Base-by-base conservation (phyloP, 1,140 invertebrate species). In the Drosophila watanabei region DNA sequence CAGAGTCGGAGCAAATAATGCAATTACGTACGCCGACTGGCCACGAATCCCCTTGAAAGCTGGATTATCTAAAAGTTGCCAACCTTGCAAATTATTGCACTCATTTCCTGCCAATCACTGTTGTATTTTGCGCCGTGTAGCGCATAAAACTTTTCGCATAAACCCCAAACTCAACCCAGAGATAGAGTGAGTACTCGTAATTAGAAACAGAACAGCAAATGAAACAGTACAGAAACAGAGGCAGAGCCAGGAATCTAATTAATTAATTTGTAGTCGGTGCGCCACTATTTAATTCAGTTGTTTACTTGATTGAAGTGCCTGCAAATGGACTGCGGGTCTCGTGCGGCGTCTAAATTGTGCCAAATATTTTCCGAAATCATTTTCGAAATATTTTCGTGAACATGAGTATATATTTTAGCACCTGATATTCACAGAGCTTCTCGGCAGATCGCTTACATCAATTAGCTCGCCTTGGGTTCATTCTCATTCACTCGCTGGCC, bases 51-150 rank as follows among this genome's bases (percentile, higher is more conserved):
- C 43, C 30, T 3, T 13, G 35, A 16, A 41, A 49, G 8, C 43
- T 9, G 65, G 45, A 13, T 8, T n/a, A 30, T 11, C 46, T 9
- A 48, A 52, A 65, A 56, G 35, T 66, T 52, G 72, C 59, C 16
- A 51, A 33, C 37, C 35, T 76, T 77, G 72, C 70, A 61, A 63
- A 75, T 75, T 75, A 75, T 63, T 56, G 59, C 70, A 62, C 33
- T 49, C 48, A 75, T 75, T 75, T 75, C 28, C 57, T n/a, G 70
- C 33, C 70, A 62, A 75, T 75, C 70, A 75, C 58, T 18, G 46
- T 39, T 4, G 13, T 24, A 18, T 58, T 58, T 70, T 28, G 46
- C 8, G 28, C 43, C 28, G 32, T 46, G 18, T 39, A 16, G 14
- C 20, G 32, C n/a, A 24, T 24, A 62, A 32, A 52, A 75, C 69